Conservation (phyloP, 1,140 invertebrate genomes). For the Dryas iulia region DNA sequence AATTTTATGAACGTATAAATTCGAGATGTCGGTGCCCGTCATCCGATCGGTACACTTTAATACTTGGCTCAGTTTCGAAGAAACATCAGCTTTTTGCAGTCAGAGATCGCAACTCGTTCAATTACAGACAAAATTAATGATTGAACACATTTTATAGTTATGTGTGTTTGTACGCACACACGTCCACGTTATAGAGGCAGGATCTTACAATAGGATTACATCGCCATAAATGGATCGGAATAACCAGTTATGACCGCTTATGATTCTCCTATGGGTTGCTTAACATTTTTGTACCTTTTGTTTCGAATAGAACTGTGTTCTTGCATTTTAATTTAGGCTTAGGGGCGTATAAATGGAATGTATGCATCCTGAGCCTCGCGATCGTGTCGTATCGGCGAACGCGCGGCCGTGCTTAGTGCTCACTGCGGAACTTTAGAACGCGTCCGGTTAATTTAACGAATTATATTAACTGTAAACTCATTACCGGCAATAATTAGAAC, state of each 20-base stretch:
- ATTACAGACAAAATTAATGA: conserved; percentile 77
- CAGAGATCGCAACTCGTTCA: conserved; percentile 63
- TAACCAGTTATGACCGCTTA: conserved; percentile 76
- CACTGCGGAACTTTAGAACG: neutral
- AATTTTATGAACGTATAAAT: conserved; percentile 77
- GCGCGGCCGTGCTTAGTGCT: conserved; percentile 8
- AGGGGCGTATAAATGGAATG: conserved; percentile 30
- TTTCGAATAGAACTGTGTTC: conserved; percentile 67
- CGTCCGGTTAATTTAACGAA: neutral
- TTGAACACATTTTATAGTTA: conserved; percentile 70
- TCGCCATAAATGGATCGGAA: conserved; percentile 66
- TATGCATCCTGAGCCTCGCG: conserved; percentile 28
- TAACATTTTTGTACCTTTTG: conserved; percentile 74
- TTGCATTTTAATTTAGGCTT: conserved; percentile 74
- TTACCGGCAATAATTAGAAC: conserved; percentile 8
- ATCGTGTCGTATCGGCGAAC: conserved; percentile 9
- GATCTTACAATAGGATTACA: conserved; percentile 74
- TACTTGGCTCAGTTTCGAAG: conserved; percentile 57
- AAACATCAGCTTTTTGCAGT: conserved; percentile 67
- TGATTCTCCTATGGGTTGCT: conserved; percentile 63
- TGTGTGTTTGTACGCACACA: conserved; percentile 42
- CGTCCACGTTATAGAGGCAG: conserved; percentile 39
- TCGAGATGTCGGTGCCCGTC: conserved; percentile 52
- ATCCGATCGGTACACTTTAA: conserved; percentile 61
- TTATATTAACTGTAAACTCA: conserved; percentile 4